Percentiles rank a stretch among this genome's conserved stretches.
These are phyloP conservation scores for Trochalopteron elliotii DNA, from an alignment of 2,113 vertebrate species.

Conservation along the genomic window DNA sequence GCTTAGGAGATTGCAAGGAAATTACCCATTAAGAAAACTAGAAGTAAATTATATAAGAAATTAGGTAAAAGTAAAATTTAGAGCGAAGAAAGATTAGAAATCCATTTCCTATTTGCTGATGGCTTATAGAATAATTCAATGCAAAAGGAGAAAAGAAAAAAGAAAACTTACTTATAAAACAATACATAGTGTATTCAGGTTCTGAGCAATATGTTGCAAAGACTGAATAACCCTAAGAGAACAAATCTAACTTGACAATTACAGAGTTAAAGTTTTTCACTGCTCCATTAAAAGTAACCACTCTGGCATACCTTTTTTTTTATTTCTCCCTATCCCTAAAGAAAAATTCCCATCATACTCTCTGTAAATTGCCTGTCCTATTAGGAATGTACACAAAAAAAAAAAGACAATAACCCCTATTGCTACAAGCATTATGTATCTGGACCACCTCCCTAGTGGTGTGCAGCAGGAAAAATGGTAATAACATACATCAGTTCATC, in stretches of 20 bases:
- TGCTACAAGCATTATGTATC: neutral
- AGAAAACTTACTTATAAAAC: neutral
- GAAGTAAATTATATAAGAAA: neutral
- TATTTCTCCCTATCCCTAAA: fast-evolving
- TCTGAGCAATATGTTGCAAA: neutral
- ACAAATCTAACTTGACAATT: neutral
- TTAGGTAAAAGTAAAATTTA: neutral
- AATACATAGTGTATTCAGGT: neutral
- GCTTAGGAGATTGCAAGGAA: neutral
- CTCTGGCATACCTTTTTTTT: neutral
- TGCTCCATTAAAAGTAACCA: neutral
- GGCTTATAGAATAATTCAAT: neutral
- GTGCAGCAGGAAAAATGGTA: neutral
- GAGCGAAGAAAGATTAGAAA: neutral
- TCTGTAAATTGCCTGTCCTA: neutral
- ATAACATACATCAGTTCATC: neutral
- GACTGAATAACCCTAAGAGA: neutral
- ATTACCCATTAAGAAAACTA: neutral
- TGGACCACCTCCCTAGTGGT: neutral
- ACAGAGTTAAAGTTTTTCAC: neutral
- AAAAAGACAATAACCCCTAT: neutral
- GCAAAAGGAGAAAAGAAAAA: neutral
- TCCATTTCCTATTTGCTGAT: neutral
- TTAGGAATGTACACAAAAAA: neutral
- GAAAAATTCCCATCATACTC: neutral